These are phyloP conservation scores for Colletes gigas DNA, from an alignment of 1,140 invertebrate species.

Conservation along the genomic window DNA sequence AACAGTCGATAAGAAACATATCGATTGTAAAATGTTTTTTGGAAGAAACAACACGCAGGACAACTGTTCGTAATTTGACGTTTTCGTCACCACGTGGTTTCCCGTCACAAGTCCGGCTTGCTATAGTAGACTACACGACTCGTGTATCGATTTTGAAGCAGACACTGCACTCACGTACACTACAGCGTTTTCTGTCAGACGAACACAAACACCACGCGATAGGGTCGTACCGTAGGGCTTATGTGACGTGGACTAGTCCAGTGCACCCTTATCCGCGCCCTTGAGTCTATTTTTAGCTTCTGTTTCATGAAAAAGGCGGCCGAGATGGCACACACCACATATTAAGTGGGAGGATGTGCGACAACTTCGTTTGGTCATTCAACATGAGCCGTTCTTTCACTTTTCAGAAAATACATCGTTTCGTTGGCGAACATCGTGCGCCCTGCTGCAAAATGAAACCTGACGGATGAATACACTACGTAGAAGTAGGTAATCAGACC, in stretches of 20 bases:
- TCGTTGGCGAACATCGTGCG: not conserved
- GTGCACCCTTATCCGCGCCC: constrained; percentile 67
- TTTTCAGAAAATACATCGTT: not conserved
- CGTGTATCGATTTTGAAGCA: constrained; percentile 64
- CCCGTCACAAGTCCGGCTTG: constrained; percentile 27
- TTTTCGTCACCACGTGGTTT: constrained; percentile 52
- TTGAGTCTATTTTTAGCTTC: constrained; percentile 74
- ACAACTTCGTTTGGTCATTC: constrained; percentile 4
- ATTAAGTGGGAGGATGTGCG: constrained; percentile 23
- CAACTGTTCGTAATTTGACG: constrained; percentile 34
- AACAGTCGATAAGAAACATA: not conserved
- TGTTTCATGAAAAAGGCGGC: constrained; percentile 55
- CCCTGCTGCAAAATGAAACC: constrained; percentile 4
- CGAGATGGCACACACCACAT: constrained; percentile 44
- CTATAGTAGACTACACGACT: constrained; percentile 34
- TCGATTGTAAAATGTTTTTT: not conserved
- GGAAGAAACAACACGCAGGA: not conserved
- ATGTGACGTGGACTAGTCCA: constrained; percentile 60
- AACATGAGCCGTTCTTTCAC: no score
- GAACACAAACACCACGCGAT: not conserved
- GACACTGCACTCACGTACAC: constrained; percentile 46
- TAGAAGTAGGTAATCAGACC: not conserved
- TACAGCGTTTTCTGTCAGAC: not conserved
- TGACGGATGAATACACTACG: not conserved
- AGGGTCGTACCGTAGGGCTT: constrained; percentile 26